phyloP scores from a whole-genome alignment of 2,797 vertebrate species.

The Numenius phaeopus region DNA sequence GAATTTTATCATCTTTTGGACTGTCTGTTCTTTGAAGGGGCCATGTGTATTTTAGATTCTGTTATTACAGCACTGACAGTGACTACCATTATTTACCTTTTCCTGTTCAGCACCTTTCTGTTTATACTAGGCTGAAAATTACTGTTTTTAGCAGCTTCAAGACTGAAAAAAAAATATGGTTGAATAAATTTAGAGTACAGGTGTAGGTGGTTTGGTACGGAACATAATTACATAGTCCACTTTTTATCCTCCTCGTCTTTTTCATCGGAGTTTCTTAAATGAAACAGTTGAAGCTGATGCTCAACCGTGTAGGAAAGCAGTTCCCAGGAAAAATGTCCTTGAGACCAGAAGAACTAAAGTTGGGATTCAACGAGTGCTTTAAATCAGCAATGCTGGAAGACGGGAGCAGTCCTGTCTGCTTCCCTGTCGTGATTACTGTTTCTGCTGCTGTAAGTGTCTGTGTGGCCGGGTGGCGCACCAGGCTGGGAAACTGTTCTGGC shows the following conservation, averaged over 20 bases:
- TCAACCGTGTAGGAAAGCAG: background rate
- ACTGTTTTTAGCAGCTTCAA: conserved; percentile 32
- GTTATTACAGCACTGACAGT: background rate
- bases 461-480: background rate
- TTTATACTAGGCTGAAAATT: conserved; percentile 59
- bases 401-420: background rate
- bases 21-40: background rate
- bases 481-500: background rate
- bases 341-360: background rate
- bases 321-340: background rate
- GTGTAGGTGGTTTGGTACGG: conserved; percentile 47
- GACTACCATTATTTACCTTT: conserved; percentile 44
- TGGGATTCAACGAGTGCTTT: background rate
- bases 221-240: conserved; percentile 33
- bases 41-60: background rate
- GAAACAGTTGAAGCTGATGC: background rate
- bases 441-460: background rate
- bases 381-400: background rate
- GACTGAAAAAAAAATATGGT: background rate
- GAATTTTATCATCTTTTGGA: background rate
- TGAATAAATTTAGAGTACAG: conserved; percentile 44
- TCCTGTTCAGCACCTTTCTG: conserved; percentile 24
- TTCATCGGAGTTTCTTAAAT: background rate
- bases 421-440: background rate
- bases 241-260: background rate